Evolutionary conservation across 2,797 vertebrate species (phyloP), one percentile per base, ranked within the genome.

Genomic region (Syngnathus rostellatus): DNA sequence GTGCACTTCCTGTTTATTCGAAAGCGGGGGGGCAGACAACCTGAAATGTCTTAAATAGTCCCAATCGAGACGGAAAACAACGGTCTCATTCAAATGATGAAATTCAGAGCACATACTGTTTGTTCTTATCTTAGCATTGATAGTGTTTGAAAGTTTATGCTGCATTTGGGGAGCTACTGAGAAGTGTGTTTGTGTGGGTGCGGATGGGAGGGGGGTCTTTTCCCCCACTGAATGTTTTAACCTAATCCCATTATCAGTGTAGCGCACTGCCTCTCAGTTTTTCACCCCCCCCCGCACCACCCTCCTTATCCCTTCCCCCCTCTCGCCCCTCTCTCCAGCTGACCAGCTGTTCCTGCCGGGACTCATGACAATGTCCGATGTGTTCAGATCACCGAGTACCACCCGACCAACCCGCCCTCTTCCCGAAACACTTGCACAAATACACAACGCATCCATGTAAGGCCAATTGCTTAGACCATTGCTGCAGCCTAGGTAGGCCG

Each of bases 281-380:
- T 83, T 87, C 87, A 74, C 65, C 31, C 31, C 31, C 31, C 31
- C 3, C 31, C 31, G 3, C 31, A 31, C 31, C 31, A 4, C 31
- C 79, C 83, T 83, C 85, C 86, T 88, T 87, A 80, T 79, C 77
- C 77, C 77, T 54, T 66, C 74, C 71, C 73, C 75, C 82, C 74
- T 68, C 72, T 72, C 72, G 68, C 73, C 71, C 85, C 86, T 90
- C 82, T 83, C 86, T 88, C 93, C 93, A 91, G 94, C 93, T 95
- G 92, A 94, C 94, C 96, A 99, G 96, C 96, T 98, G 96, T 97
- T 94, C 94, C 93, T 93, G 93, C 85, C 64, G 92, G 91, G 94
- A 94, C 92, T 95, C 91, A 71, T 84, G 88, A 96, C 93, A 95
- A 94, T 95, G 93, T 96, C 92, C 92, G 85, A 92, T 94, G 93